Conservation (phyloP, 2,113 vertebrate genomes). For the Lonchura striata region DNA sequence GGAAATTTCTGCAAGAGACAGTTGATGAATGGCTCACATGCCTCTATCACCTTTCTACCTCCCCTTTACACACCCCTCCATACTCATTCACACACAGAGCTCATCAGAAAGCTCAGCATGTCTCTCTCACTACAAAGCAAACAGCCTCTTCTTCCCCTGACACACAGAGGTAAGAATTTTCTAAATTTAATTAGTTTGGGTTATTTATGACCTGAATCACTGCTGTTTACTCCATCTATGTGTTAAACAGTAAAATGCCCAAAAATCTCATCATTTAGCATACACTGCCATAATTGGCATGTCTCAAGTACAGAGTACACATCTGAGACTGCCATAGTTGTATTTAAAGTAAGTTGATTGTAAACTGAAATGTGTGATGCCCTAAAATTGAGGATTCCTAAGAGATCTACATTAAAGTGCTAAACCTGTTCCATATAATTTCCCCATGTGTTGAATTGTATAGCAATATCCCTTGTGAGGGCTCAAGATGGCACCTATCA, state of each 20-base stretch:
- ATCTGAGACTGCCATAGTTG: not conserved
- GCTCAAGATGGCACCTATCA: not conserved
- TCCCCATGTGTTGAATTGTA: not conserved
- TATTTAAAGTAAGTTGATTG: not conserved
- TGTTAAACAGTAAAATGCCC: not conserved
- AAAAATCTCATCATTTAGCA: not conserved
- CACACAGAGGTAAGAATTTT: not conserved
- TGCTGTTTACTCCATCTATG: not conserved
- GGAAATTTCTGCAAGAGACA: not conserved
- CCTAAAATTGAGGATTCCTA: not conserved
- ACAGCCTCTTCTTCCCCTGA: not conserved
- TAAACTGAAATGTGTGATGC: not conserved
- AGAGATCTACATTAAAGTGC: not conserved
- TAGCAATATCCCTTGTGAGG: not conserved
- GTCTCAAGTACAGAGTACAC: not conserved
- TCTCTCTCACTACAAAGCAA: not conserved
- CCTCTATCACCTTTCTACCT: not conserved
- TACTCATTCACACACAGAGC: not conserved
- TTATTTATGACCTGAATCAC: not conserved
- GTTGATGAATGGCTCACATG: not conserved
- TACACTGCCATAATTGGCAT: not conserved
- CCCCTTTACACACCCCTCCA: not conserved
- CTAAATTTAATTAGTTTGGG: not conserved
- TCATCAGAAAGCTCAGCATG: not conserved
- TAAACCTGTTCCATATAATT: not conserved